These are phyloP conservation scores for Drosophila oshimai DNA, from an alignment of 1,140 invertebrate species.

Conservation along the genomic window DNA sequence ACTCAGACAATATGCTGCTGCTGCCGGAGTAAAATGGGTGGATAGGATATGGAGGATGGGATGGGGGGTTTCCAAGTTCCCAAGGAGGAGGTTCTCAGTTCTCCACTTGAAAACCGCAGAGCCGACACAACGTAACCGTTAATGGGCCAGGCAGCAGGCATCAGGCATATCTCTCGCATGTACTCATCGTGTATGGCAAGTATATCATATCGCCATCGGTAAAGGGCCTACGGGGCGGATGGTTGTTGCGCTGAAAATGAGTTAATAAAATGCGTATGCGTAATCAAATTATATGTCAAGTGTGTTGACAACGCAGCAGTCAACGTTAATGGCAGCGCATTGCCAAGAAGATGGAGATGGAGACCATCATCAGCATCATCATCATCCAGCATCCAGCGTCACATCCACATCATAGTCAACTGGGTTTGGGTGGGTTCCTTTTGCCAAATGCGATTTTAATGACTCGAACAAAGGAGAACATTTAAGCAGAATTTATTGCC, in stretches of 20 bases:
- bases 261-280: slow-evolving; percentile 81
- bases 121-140: slow-evolving; percentile 51
- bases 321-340: slow-evolving; percentile 60
- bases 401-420: slow-evolving; percentile 21
- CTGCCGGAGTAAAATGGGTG: slow-evolving; percentile 4
- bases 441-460: slow-evolving; percentile 77
- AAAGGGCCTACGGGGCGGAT: slow-evolving; percentile 6
- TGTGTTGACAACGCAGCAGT: slow-evolving; percentile 78
- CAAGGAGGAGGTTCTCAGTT: too few species aligned
- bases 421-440: slow-evolving; percentile 3
- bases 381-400: slow-evolving; percentile 25
- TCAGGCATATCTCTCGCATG: slow-evolving; percentile 4
- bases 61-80: background rate
- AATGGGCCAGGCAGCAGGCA: slow-evolving; percentile 70
- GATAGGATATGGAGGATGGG: background rate
- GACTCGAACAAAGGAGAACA: slow-evolving; percentile 71
- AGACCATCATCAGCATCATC: slow-evolving; percentile 11
- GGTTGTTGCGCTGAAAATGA: slow-evolving; percentile 58
- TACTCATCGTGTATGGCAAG: too few species aligned
- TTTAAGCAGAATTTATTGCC: slow-evolving; percentile 75
- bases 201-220: slow-evolving; percentile 75
- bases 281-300: slow-evolving; percentile 81
- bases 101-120: slow-evolving; percentile 38
- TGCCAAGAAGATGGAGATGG: background rate
- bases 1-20: slow-evolving; percentile 32